Percentiles rank a stretch among this genome's conserved stretches.
Conservation (phyloP, 2,888 invertebrate species). For the Agrilus mali region DNA sequence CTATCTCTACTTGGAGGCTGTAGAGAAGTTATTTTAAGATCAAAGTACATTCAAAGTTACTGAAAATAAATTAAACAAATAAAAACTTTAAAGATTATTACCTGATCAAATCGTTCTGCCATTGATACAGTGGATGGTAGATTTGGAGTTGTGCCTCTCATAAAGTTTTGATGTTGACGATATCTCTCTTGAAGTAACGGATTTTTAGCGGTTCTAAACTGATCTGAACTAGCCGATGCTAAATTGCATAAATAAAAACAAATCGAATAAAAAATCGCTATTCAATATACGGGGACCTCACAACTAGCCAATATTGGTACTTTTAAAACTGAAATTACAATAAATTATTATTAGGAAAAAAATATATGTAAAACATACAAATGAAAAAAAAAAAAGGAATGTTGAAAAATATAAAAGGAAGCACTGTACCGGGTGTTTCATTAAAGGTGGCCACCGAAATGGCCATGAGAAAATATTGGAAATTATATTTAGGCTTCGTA, state of each 20-base stretch:
- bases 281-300: too few relatives aligned
- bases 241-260: slow-evolving; percentile 4
- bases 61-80: background rate
- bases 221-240: slow-evolving; percentile 16
- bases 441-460: too few relatives aligned
- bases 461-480: too few relatives aligned
- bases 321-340: too few relatives aligned
- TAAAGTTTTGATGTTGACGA: slow-evolving; percentile 43
- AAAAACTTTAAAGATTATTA: slow-evolving; percentile 10
- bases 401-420: too few relatives aligned
- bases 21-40: slow-evolving; percentile 5
- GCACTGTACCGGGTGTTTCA: too few relatives aligned
- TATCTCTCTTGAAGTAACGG: slow-evolving; percentile 42
- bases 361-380: too few relatives aligned
- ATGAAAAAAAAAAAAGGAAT: too few relatives aligned
- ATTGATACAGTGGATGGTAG: slow-evolving; percentile 27
- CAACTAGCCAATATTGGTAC: too few relatives aligned
- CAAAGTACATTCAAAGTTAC: background rate
- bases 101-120: slow-evolving; percentile 23
- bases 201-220: slow-evolving; percentile 1
- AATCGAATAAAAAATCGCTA: too few relatives aligned
- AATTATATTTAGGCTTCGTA: too few relatives aligned
- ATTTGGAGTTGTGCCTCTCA: slow-evolving; percentile 34
- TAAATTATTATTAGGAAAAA: too few relatives aligned
- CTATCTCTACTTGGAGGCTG: slow-evolving; percentile 33